phyloP scores from a whole-genome alignment of 2,797 vertebrate species.

The Vultur gryphus region DNA sequence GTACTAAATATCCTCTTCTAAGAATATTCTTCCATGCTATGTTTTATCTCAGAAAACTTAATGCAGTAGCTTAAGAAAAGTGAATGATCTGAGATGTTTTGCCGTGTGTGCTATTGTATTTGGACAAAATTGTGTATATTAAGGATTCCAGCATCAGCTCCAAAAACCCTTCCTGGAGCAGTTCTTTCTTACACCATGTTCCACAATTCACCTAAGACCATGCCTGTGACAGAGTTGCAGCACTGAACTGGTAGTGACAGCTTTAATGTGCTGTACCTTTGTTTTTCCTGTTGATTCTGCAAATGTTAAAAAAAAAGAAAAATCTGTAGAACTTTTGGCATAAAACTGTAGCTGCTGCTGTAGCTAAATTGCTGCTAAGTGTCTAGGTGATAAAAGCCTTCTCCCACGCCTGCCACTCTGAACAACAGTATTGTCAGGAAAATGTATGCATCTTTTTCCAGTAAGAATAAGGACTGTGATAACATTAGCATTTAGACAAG shows the following conservation, averaged over 20 bases:
- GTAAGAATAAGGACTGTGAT: slow-evolving; percentile 19
- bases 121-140: neutral
- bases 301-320: neutral
- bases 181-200: neutral
- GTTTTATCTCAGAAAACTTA: neutral
- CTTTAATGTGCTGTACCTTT: neutral
- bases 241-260: neutral
- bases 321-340: neutral
- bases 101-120: neutral
- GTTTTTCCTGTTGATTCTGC: neutral
- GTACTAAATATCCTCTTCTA: neutral
- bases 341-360: neutral
- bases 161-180: neutral
- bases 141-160: neutral
- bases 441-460: slow-evolving; percentile 45
- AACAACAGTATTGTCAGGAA: slow-evolving; percentile 16
- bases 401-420: slow-evolving; percentile 13
- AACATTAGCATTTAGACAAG: slow-evolving; percentile 48
- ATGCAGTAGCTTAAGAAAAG: neutral
- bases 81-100: neutral
- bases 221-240: neutral
- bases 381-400: slow-evolving; percentile 47
- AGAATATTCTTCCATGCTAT: neutral
- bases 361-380: slow-evolving; percentile 19
- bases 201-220: neutral